Base-by-base conservation (phyloP, 2,888 invertebrate species). In the Branchinecta sandiegonensis region DNA sequence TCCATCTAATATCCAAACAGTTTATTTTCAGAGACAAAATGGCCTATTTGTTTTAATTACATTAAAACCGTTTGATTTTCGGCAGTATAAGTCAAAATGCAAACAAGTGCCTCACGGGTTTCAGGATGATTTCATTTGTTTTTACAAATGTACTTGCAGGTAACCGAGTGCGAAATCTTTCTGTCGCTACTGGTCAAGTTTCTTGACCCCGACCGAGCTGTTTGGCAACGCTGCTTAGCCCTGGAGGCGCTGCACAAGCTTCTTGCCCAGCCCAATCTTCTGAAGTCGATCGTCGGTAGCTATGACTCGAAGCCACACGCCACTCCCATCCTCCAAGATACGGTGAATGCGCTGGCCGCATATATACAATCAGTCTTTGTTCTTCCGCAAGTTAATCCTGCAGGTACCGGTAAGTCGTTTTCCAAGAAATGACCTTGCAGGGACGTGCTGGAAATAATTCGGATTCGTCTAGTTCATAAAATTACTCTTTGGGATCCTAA, bases 91-190 rank as follows among this genome's bases (percentile, higher is more conserved):
- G 23, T 23, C 23, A 23, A 23, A 23, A 23, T 23, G 23, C 23
- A 23, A 23, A 23, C 23, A 23, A 23, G 23, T 23, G 23, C 23
- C 23, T 56, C 46, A 48, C 70, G 64, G 66, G 71, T 67, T 68
- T 56, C 48, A 71, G 71, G 73, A 73, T 72, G 65, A 14, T n/a
- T 13, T 46, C n/a, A 23, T 23, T 23, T 23, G 23, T 23, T 23
- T 23, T 23, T 47, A 46, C n/a, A 23, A 0, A 12, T 69, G 71
- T 74, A 73, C 23, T 75, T 76, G 11, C 76, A 90, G 91, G 86
- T 92, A 47, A 97, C 97, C 0, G 96, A 99, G 79, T 96, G 96
- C 79, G 99, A 99, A 80, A 97, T 99, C 76, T 97, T 99, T 79
- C 81, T 99, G 65, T 95, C 96, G 0, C 81, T 97, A 67, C 89